These are phyloP conservation scores for Halcyon badia DNA, from an alignment of 2,797 vertebrate species.

Conservation along the genomic window DNA sequence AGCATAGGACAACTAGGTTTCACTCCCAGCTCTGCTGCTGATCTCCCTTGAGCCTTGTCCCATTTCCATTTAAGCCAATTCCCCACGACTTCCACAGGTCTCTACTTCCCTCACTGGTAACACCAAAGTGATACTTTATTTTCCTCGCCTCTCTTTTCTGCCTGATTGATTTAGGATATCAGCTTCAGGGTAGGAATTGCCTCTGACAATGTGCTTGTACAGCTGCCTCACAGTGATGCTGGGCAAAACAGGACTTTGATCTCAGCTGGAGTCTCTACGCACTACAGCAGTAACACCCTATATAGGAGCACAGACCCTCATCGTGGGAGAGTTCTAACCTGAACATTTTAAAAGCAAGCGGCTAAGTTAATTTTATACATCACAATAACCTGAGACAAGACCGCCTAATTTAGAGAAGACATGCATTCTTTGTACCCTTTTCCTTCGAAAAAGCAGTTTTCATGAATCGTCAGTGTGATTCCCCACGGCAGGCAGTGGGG, in stretches of 20 bases:
- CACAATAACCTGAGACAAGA: not conserved
- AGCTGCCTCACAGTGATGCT: not conserved
- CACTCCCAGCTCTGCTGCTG: not conserved
- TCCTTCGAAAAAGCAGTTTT: not conserved
- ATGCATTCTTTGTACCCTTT: not conserved
- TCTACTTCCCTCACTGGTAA: not conserved
- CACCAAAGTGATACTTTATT: not conserved
- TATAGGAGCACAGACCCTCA: not conserved
- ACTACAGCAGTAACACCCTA: not conserved
- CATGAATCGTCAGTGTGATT: not conserved
- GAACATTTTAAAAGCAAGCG: not conserved
- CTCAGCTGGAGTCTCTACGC: not conserved
- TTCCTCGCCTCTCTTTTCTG: not conserved
- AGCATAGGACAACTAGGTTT: not conserved
- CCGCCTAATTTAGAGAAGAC: not conserved
- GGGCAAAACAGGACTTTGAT: not conserved
- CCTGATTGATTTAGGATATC: not conserved
- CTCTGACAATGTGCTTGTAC: not conserved
- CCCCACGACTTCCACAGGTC: not conserved
- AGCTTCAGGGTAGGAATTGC: not conserved
- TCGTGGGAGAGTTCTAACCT: not conserved
- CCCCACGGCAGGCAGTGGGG: not conserved
- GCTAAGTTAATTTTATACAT: not conserved
- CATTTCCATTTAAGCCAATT: conserved; percentile 16
- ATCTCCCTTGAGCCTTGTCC: conserved; percentile 48